phyloP scores from a whole-genome alignment of 1,140 invertebrate genomes.

The Ridgeia piscesae region DNA sequence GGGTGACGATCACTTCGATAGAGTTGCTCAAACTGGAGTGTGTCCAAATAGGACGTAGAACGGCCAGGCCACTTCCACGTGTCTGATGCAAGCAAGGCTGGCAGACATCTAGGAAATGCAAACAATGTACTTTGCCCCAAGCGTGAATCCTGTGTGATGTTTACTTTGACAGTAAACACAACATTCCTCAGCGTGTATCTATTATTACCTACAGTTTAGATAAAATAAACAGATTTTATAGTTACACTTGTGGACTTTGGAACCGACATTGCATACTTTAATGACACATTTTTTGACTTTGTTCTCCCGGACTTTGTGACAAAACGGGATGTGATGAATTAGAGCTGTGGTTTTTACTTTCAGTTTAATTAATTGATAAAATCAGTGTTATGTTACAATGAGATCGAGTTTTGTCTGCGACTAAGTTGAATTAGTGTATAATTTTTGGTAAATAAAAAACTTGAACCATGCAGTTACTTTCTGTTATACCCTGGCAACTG shows the following conservation, averaged over 20 bases:
- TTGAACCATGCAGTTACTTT: too few species aligned
- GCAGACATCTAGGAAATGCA: neutral
- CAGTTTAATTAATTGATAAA: neutral
- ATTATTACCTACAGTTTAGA: slow-evolving; percentile 7
- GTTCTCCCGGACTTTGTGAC: neutral
- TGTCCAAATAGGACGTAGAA: neutral
- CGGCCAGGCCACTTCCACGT: neutral
- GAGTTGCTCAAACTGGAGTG: neutral
- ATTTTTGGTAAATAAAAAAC: neutral
- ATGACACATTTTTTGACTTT: neutral
- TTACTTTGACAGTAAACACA: neutral
- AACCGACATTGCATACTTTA: neutral
- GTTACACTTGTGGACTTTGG: neutral
- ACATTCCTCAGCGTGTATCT: neutral
- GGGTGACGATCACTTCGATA: neutral
- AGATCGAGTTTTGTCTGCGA: too few species aligned
- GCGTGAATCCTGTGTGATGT: neutral
- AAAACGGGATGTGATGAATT: neutral
- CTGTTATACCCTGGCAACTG: too few species aligned
- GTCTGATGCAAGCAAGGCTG: neutral
- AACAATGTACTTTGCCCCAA: neutral
- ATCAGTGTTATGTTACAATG: neutral
- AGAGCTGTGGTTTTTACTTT: neutral
- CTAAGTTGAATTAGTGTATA: neutral
- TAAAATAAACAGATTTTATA: slow-evolving; percentile 7